These are phyloP conservation scores for Condylura cristata DNA, from an alignment of 2,113 vertebrate species.

Conservation along the genomic window DNA sequence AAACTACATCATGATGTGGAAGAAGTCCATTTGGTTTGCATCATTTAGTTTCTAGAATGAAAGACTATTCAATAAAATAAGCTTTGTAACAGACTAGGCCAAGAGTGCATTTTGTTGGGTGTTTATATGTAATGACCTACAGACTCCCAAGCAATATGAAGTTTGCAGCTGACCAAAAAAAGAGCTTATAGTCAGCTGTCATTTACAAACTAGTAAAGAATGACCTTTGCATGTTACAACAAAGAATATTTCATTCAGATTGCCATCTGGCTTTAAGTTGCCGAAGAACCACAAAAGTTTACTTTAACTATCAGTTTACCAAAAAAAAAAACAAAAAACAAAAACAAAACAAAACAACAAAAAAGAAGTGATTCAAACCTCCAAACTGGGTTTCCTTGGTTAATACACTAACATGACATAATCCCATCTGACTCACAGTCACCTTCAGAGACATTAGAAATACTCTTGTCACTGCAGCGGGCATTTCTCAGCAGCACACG, in stretches of 20 bases:
- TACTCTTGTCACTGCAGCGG: constrained; percentile 64
- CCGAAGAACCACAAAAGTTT: constrained; percentile 78
- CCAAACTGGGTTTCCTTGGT: constrained; percentile 73
- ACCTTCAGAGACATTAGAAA: constrained; percentile 64
- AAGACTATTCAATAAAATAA: constrained; percentile 26
- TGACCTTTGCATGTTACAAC: constrained; percentile 77
- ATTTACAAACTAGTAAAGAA: constrained; percentile 67
- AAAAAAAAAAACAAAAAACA: constrained; percentile 66
- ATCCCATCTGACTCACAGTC: constrained; percentile 80
- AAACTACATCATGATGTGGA: constrained; percentile 14
- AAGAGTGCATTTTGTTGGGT: constrained; percentile 56
- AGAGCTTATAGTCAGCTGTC: constrained; percentile 49
- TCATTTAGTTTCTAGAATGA: constrained; percentile 73
- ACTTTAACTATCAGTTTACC: constrained; percentile 82
- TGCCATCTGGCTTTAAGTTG: constrained; percentile 81
- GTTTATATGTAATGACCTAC: constrained; percentile 28
- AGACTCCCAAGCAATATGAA: constrained; percentile 61
- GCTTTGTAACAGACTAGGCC: constrained; percentile 53
- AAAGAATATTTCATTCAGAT: constrained; percentile 73
- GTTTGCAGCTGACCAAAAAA: constrained; percentile 31
- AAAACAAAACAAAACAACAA: constrained; percentile 72
- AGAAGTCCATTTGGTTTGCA: constrained; percentile 61
- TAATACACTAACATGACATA: constrained; percentile 78
- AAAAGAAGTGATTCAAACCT: constrained; percentile 69
- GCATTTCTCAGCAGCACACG: constrained; percentile 73